Evolutionary conservation across 1,140 invertebrate genomes (phyloP).

Genomic region (Drosophila nannoptera): DNA sequence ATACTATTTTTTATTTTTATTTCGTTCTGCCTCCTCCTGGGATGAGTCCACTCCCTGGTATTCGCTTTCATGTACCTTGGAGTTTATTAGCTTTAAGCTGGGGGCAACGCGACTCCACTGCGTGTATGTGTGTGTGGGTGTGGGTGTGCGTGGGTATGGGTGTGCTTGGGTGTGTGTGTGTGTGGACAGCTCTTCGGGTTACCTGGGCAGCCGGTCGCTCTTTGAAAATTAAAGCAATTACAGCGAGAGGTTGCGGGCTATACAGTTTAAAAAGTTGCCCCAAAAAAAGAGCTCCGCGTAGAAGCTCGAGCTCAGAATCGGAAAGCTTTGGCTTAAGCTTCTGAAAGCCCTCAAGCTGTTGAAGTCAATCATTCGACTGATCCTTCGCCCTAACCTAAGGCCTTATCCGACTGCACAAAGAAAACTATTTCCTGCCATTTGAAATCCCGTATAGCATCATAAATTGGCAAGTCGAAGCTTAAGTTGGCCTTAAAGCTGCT

Average conservation of each 20-base stretch:
- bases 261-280: constrained; percentile 9
- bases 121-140: constrained; percentile 10
- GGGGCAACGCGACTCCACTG: constrained; percentile 3
- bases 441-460: no score
- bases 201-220: constrained; percentile 43
- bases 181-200: constrained; percentile 46
- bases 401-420: no score
- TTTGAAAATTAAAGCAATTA: constrained; percentile 65
- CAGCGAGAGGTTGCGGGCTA: constrained; percentile 4
- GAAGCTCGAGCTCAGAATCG: background rate
- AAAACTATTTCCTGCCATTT: no score
- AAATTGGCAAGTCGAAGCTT: no score
- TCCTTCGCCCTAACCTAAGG: no score
- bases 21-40: constrained; percentile 23
- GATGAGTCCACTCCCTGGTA: constrained; percentile 49
- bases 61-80: constrained; percentile 65
- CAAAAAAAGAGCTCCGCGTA: background rate
- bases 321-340: background rate
- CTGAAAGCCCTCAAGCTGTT: no score
- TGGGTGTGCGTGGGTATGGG: no score
- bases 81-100: constrained; percentile 71
- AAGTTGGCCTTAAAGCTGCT: no score
- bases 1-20: constrained; percentile 46
- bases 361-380: no score
- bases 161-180: constrained; percentile 14